Base-by-base conservation (phyloP, 2,113 vertebrate species). In the Peromyscus maniculatus region DNA sequence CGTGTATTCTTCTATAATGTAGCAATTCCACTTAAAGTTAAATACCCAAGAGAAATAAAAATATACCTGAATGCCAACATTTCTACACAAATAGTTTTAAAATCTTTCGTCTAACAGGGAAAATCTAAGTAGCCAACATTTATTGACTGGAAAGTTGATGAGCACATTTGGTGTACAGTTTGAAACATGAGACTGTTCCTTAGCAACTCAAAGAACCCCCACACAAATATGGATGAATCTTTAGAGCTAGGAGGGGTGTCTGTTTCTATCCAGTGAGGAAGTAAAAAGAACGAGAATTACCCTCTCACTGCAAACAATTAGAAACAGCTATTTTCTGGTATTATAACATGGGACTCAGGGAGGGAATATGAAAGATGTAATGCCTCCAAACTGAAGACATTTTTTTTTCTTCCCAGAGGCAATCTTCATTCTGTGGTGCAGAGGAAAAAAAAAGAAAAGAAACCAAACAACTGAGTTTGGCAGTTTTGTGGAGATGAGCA, bases 381-480 rank as follows among this genome's bases (percentile, higher is more conserved):
- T 74, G 7, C 3, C 46, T 86, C 11, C 77, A 77, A 78, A 80
- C 9, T 66, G 39, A 89, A 26, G 88, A 1, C 3, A 49, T 31
- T 26, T 90, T 46, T 46, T 33, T 86, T 82, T 97, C n/a, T 87
- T 1, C 43, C 1, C 22, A 26, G 49, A 69, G 77, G 19, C 9
- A 89, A 12, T 91, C 92, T 91, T 94, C 66, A 64, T 86, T 77
- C 8, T 77, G 36, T 91, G 36, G 10, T 55, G 59, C 49, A 95
- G 55, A 21, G 28, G 55, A 15, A 64, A 24, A 84, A 93, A 52
- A 96, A 71, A 9, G 2, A 64, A 43, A 78, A 39, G 80, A 91
- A 94, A 57, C 15, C 28, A 75, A 74, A 91, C 46, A 2, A 96
- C 21, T 24, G 36, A 39, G 55, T 33, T 71, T n/a, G 36, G 46